Conservation (phyloP, 2,113 vertebrate species). For the Erinaceus europaeus region DNA sequence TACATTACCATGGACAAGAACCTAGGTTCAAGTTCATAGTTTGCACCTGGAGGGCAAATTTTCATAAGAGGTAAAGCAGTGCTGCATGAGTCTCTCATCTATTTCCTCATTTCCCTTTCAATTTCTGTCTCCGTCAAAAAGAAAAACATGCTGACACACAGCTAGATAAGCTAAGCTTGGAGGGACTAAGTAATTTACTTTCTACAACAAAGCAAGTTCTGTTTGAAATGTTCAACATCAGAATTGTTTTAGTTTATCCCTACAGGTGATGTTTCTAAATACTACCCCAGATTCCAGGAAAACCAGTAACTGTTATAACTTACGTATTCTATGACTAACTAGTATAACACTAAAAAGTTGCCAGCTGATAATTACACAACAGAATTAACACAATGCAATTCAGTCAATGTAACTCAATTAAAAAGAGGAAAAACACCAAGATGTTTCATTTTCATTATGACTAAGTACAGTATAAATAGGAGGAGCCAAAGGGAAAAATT, state of each 20-base stretch:
- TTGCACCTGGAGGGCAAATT: no score
- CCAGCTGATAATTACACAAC: neutral
- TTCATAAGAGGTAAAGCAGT: no score
- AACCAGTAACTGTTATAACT: neutral
- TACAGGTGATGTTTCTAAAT: neutral
- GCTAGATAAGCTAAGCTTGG: neutral
- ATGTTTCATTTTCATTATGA: conserved; percentile 45
- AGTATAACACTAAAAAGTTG: neutral
- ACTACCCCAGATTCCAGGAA: conserved; percentile 7
- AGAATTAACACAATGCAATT: neutral
- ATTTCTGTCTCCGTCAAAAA: no score
- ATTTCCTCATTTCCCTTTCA: no score
- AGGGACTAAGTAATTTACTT: neutral
- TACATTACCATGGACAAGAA: no score
- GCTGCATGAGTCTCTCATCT: no score
- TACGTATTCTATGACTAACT: neutral
- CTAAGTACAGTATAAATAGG: conserved; percentile 2
- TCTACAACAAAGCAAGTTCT: neutral
- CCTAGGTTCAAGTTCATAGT: no score
- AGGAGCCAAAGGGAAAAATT: no score
- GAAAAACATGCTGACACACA: neutral
- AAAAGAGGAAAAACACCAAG: conserved; percentile 39
- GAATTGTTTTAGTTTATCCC: neutral
- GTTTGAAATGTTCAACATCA: conserved; percentile 17
- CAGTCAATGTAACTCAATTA: conserved; percentile 9